Conservation (phyloP, 2,797 vertebrate species). For the Dryobates pubescens region DNA sequence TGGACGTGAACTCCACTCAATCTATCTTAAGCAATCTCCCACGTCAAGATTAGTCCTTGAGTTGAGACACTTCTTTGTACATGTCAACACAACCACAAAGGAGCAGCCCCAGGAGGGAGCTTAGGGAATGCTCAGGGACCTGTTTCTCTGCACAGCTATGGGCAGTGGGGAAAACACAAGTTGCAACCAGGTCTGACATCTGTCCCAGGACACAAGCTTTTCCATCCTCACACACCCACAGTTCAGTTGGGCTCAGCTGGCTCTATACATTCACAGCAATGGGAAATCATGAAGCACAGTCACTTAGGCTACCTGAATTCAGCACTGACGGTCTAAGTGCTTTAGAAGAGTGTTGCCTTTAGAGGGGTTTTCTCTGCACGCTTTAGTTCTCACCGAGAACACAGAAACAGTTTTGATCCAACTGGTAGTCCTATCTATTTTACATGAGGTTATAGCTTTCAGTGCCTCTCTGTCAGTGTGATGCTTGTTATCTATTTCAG, state of each 20-base stretch:
- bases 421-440: background rate
- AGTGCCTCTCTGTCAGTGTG: background rate
- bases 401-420: background rate
- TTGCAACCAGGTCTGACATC: background rate
- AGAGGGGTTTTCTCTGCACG: background rate
- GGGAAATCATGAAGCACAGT: constrained; percentile 24
- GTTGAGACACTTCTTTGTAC: background rate
- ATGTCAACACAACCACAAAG: background rate
- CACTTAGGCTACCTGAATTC: constrained; percentile 57
- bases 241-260: constrained; percentile 56
- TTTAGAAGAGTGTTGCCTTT: background rate
- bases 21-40: background rate
- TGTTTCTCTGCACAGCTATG: background rate
- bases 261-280: background rate
- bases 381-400: background rate
- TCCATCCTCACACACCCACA: background rate
- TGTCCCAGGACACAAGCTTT: background rate
- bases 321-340: constrained; percentile 8
- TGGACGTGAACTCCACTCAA: background rate
- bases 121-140: accelerated
- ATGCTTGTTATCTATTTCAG: background rate
- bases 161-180: accelerated
- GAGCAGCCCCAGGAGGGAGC: too few relatives aligned
- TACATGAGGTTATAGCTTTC: background rate
- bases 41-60: background rate